Conservation (phyloP, 2,113 vertebrate species). For the Orycteropus afer region DNA sequence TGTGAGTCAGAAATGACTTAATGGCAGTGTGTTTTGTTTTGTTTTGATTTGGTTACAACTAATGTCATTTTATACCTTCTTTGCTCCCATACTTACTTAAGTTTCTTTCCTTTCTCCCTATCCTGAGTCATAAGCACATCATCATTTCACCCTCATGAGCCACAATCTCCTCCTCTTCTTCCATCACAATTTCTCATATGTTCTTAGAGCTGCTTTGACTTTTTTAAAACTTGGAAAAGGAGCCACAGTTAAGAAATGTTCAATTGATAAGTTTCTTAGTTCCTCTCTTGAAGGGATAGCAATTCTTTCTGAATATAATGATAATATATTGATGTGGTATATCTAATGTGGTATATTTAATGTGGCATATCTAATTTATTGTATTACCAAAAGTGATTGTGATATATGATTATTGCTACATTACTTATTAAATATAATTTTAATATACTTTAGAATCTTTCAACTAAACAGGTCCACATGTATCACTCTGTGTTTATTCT, state of each 20-base stretch:
- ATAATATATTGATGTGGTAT: neutral
- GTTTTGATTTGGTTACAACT: neutral
- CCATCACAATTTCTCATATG: neutral
- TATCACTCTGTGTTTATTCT: neutral
- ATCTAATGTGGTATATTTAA: too few relatives aligned
- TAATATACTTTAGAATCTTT: neutral
- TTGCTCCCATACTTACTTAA: neutral
- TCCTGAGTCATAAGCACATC: neutral
- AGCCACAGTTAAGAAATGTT: neutral
- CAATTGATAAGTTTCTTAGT: neutral
- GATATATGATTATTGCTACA: neutral
- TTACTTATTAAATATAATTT: conserved; percentile 24
- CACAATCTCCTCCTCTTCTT: neutral
- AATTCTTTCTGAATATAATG: neutral
- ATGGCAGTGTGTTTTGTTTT: too few relatives aligned
- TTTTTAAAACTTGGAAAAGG: neutral
- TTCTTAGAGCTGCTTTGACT: neutral
- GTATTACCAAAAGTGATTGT: neutral
- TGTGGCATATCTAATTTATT: neutral
- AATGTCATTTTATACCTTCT: neutral
- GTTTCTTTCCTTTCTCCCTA: neutral
- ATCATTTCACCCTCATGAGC: neutral
- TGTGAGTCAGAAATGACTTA: too few relatives aligned
- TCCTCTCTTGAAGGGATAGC: neutral
- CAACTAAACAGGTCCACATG: neutral